These are phyloP conservation scores for Pheosia gnoma DNA, from an alignment of 2,888 invertebrate genomes.

Conservation along the genomic window DNA sequence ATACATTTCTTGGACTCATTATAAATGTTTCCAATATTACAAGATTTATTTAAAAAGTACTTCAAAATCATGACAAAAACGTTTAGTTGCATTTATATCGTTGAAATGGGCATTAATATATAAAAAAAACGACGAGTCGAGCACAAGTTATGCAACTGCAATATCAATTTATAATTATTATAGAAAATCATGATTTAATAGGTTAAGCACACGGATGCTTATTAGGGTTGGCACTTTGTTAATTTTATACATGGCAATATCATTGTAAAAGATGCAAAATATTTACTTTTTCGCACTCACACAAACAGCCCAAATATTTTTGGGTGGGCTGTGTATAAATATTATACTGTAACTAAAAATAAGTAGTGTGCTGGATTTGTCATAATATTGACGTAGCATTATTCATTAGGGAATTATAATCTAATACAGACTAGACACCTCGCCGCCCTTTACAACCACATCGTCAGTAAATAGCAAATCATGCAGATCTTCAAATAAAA, in stretches of 20 bases:
- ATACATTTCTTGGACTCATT: constrained; percentile 4
- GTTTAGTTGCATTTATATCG: not conserved
- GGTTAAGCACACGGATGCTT: constrained; percentile 62
- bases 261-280: not conserved
- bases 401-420: too few species aligned
- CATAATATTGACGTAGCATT: too few species aligned
- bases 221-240: constrained; percentile 14
- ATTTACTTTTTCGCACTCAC: not conserved
- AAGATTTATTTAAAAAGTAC: constrained; percentile 1
- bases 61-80: not conserved
- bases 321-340: constrained; percentile 6
- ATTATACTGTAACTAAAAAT: too few species aligned
- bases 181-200: constrained; percentile 54
- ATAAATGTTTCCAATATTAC: not conserved
- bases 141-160: constrained; percentile 21
- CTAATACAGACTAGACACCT: too few species aligned
- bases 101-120: constrained; percentile 1
- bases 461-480: too few species aligned
- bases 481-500: not conserved
- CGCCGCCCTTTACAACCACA: too few species aligned
- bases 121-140: constrained; percentile 11
- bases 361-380: too few species aligned
- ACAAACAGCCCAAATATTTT: constrained; percentile 5
- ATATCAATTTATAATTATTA: constrained; percentile 28
- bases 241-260: not conserved